Conservation (phyloP, 2,113 vertebrate species). For the Oncorhynchus tshawytscha region DNA sequence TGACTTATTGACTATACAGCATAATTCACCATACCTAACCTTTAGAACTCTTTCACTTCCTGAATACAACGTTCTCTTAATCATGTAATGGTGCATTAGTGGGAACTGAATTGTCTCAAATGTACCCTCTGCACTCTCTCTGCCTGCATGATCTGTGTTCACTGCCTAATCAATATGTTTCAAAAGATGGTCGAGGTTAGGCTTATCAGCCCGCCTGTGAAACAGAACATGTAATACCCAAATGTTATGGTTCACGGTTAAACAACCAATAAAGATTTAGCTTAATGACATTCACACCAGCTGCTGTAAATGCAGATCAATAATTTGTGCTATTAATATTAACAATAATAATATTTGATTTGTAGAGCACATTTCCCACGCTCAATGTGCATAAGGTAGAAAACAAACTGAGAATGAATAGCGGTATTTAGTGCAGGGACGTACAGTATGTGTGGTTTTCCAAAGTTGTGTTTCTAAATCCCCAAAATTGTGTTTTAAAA, state of each 20-base stretch:
- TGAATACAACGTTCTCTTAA: too few species aligned
- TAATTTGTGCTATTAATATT: conserved; percentile 51
- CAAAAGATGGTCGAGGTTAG: conserved; percentile 63
- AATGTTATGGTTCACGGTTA: conserved; percentile 54
- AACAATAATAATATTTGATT: not conserved
- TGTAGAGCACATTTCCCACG: too few species aligned
- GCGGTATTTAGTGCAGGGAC: too few species aligned
- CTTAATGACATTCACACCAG: conserved; percentile 53
- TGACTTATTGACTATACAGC: not conserved
- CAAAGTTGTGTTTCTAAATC: too few species aligned
- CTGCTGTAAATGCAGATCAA: conserved; percentile 43
- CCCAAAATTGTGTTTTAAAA: too few species aligned
- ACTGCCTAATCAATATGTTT: conserved; percentile 69
- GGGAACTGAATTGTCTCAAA: conserved; percentile 41
- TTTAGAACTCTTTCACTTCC: too few species aligned
- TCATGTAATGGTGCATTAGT: not conserved
- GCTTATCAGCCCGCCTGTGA: conserved; percentile 50
- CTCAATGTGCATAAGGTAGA: too few species aligned
- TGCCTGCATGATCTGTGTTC: conserved; percentile 48
- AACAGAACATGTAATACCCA: conserved; percentile 42
- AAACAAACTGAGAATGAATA: too few species aligned
- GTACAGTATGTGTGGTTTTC: too few species aligned
- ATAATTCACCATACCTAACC: too few species aligned
- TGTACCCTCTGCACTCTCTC: conserved; percentile 45
- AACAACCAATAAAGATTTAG: conserved; percentile 56